These are phyloP conservation scores for Paraplagusia blochii DNA, from an alignment of 2,113 vertebrate species.

Conservation along the genomic window DNA sequence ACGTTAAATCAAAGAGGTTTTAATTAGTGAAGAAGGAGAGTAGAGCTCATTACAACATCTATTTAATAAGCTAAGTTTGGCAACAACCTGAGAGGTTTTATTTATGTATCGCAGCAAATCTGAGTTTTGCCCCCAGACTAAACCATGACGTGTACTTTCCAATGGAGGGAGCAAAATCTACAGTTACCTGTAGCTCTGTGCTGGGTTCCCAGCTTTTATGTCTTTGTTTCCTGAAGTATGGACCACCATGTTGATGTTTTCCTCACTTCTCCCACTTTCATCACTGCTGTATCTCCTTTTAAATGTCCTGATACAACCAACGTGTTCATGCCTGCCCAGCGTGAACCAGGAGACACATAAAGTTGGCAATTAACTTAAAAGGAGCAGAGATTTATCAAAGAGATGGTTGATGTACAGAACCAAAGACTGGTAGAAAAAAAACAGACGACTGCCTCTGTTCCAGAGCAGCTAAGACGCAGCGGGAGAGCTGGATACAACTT, in stretches of 20 bases:
- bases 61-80: too few relatives aligned
- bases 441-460: too few relatives aligned
- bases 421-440: too few relatives aligned
- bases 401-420: background rate
- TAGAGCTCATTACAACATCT: too few relatives aligned
- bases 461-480: too few relatives aligned
- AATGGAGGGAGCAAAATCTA: background rate
- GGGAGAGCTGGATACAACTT: too few relatives aligned
- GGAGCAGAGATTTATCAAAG: background rate
- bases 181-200: background rate
- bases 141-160: too few relatives aligned
- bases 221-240: background rate
- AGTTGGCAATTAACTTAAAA: background rate
- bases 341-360: background rate
- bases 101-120: background rate
- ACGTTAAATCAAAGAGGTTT: too few relatives aligned
- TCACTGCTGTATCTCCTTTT: conserved; percentile 1
- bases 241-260: background rate
- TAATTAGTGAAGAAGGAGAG: too few relatives aligned
- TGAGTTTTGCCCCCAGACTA: background rate
- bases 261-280: background rate
- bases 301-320: background rate
- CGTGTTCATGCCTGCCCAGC: background rate
- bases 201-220: background rate
- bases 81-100: too few relatives aligned